A percentile compares a stretch with the other conserved stretches of the same genome.
Evolutionary conservation across 2,888 invertebrate genomes (phyloP).

Genomic region (Drosophila prostipennis): DNA sequence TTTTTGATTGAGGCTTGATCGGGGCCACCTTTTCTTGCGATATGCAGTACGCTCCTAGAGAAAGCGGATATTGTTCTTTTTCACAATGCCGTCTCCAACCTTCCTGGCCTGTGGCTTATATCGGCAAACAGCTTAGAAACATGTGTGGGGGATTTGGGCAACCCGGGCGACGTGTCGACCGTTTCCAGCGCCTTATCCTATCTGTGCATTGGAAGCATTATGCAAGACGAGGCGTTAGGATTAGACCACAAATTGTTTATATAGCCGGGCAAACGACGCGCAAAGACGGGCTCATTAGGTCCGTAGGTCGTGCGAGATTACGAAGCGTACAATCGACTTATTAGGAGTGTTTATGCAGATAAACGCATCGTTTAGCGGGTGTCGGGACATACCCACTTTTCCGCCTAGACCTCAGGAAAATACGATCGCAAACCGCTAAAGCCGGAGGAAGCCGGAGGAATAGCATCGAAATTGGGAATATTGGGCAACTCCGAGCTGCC

Average conservation of each 20-base stretch:
- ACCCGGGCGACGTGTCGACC: slow-evolving; percentile 24
- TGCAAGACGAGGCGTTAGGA: slow-evolving; percentile 76
- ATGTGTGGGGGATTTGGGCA: slow-evolving; percentile 55
- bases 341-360: slow-evolving; percentile 81
- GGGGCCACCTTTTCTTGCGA: slow-evolving; percentile 5
- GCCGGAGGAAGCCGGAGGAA: slow-evolving; percentile 29
- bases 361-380: slow-evolving; percentile 82
- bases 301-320: slow-evolving; percentile 60
- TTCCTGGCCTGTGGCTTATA: slow-evolving; percentile 39
- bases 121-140: slow-evolving; percentile 67
- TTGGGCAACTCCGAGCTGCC: slow-evolving; percentile 51
- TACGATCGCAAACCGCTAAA: slow-evolving; percentile 50
- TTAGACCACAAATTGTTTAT: slow-evolving; percentile 61
- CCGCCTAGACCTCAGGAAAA: slow-evolving; percentile 67
- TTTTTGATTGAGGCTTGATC: slow-evolving; percentile 58
- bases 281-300: slow-evolving; percentile 67
- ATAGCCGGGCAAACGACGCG: slow-evolving; percentile 65
- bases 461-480: slow-evolving; percentile 49
- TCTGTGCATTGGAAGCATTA: slow-evolving; percentile 39
- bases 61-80: not conserved
- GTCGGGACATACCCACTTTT: slow-evolving; percentile 82
- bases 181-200: not conserved
- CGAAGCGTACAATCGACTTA: slow-evolving; percentile 75
- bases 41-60: not conserved
- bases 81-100: slow-evolving; percentile 4